Percentiles rank a stretch among this genome's conserved stretches.
Evolutionary conservation across 2,888 invertebrate genomes (phyloP).

Genomic region (Cosmopolites sordidus): DNA sequence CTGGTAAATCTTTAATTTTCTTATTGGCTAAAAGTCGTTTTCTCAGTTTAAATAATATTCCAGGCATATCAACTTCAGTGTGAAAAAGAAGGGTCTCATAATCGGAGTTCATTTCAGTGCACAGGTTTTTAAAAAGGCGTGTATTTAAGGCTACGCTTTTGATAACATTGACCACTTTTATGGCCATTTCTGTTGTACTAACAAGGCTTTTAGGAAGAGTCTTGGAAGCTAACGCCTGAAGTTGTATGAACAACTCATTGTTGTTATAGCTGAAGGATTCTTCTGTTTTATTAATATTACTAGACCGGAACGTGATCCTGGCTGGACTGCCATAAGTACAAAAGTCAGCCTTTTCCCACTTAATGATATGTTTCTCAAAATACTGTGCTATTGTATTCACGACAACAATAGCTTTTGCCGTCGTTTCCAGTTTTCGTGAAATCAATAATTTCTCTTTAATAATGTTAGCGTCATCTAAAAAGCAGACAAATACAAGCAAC

Average conservation of each 20-base stretch:
- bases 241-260: constrained; percentile 26
- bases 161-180: constrained; percentile 24
- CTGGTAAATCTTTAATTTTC: constrained; percentile 7
- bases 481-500: no score
- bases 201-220: constrained; percentile 21
- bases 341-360: constrained; percentile 8
- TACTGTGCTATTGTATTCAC: constrained; percentile 13
- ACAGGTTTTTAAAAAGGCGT: constrained; percentile 21
- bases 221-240: constrained; percentile 24
- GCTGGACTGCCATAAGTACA: constrained; percentile 25
- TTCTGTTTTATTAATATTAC: constrained; percentile 29
- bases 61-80: constrained; percentile 14
- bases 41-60: constrained; percentile 17
- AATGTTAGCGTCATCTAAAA: no score
- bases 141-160: constrained; percentile 25
- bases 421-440: no score
- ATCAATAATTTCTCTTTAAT: no score
- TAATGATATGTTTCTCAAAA: constrained; percentile 3
- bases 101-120: constrained; percentile 19
- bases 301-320: constrained; percentile 23
- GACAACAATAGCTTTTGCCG: constrained; percentile 18
- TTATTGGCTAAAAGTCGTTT: constrained; percentile 9
- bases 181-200: no score
- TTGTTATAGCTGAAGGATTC: constrained; percentile 29
- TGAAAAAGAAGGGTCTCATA: constrained; percentile 11